Evolutionary conservation across 2,113 vertebrate species (phyloP).

Genomic region (Phycodurus eques): DNA sequence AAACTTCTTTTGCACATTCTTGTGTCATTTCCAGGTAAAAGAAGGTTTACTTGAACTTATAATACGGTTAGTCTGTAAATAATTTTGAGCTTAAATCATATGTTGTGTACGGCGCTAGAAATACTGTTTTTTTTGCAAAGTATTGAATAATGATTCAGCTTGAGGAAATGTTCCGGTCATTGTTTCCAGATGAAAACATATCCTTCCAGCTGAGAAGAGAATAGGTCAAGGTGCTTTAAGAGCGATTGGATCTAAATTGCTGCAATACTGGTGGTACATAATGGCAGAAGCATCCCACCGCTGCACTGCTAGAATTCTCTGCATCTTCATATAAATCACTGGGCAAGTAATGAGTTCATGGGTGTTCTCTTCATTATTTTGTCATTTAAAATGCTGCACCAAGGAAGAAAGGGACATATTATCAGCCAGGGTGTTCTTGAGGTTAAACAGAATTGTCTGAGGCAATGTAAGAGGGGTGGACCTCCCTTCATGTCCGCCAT

Average conservation of each 20-base stretch:
- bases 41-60: background rate
- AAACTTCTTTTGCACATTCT: background rate
- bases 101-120: background rate
- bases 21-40: background rate
- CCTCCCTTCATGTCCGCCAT: slow-evolving; percentile 12
- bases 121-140: background rate
- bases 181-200: slow-evolving; percentile 29
- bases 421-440: slow-evolving; percentile 36
- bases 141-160: slow-evolving; percentile 5
- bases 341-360: slow-evolving; percentile 41
- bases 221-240: slow-evolving; percentile 44
- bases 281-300: slow-evolving; percentile 13
- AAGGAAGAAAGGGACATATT: slow-evolving; percentile 17
- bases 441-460: slow-evolving; percentile 56
- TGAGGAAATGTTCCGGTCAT: slow-evolving; percentile 29
- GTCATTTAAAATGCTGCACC: slow-evolving; percentile 29
- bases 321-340: slow-evolving; percentile 37
- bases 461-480: slow-evolving; percentile 17
- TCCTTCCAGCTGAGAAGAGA: slow-evolving; percentile 43
- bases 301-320: slow-evolving; percentile 17
- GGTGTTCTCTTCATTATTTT: slow-evolving; percentile 52
- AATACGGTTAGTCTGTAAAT: background rate
- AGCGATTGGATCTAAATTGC: slow-evolving; percentile 66
- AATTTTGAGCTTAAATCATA: background rate
- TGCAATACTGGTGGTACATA: slow-evolving; percentile 54